phyloP scores from a whole-genome alignment of 2,113 vertebrate species.

The Bos taurus region ARS-UCD2.0 NC_037336.1:10484001-10484500 shows the following conservation, averaged over 20 bases:
- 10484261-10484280: neutral
- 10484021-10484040: neutral
- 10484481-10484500: no score
- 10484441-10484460: no score
- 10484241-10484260: neutral
- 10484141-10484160: neutral
- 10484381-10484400: no score
- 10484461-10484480: no score
- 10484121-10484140: neutral
- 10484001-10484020: neutral
- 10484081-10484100: neutral
- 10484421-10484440: accelerated
- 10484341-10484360: accelerated
- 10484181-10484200: neutral
- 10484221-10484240: neutral
- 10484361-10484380: no score
- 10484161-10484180: neutral
- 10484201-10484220: neutral
- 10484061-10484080: neutral
- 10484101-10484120: neutral
- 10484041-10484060: neutral
- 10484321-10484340: neutral
- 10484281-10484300: neutral
- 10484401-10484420: no score
- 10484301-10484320: neutral